Evolutionary conservation across 2,113 vertebrate genomes (phyloP), one percentile per base, ranked within the genome.

Genomic region (Ptilorrhoa leucosticta): DNA sequence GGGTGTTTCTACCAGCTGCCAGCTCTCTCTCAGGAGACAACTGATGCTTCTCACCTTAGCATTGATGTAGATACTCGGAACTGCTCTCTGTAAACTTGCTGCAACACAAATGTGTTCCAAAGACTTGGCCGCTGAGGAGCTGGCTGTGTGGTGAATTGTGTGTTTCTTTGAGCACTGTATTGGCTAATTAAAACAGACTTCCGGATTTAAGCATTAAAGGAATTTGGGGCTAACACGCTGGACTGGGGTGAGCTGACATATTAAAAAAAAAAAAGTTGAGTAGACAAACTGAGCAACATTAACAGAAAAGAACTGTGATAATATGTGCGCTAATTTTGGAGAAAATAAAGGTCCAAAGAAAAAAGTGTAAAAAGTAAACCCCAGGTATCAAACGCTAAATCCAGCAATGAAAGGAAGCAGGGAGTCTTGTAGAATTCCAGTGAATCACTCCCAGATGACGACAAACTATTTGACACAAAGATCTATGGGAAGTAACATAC

Each of bases 381-480:
- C 1, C 9, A 22, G 3, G 22, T 42, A n/a, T n/a, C 24, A 37
- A 63, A 45, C 16, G 45, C 20, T 61, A 69, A 88, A 53, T 70
- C 16, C 4, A 77, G 12, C 4, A 17, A 18, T 13, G 15, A 66
- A 81, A 77, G 19, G 8, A 89, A 90, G 21, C 13, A n/a, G 20
- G 6, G 3, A 7, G 4, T 82, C 23, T 63, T 48, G 40, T 6
- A 65, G 31, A 6, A 42, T 45, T 61, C 9, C 13, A 28, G 13
- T 14, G 51, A 77, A 50, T 13, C 0, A 0, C 6, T 1, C 13
- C 13, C 17, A 37, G 13, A 4, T 4, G 23, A 72, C 83, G 51
- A 57, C 5, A 33, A 57, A 65, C 33, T 42, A 51, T 65, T 61
- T 58, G 44, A 48, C 35, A 58, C 11, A 44, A 77, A 58, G 33